A percentile compares a stretch with the other conserved stretches of the same genome.
Evolutionary conservation across 2,888 invertebrate genomes (phyloP).

Genomic region (Hydropsyche betteni): DNA sequence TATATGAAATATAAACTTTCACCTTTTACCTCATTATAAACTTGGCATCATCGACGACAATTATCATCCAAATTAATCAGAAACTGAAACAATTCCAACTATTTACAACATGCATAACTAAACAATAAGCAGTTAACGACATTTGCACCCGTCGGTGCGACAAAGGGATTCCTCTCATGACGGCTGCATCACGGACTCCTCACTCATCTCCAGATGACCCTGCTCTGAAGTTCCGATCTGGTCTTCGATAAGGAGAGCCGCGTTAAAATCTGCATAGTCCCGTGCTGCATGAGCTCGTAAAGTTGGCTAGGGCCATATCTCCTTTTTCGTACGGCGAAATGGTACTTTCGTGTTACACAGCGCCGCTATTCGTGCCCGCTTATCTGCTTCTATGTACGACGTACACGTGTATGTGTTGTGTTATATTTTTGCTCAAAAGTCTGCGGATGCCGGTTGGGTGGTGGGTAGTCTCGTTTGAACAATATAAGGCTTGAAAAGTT

Average conservation of each 20-base stretch:
- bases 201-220: not conserved
- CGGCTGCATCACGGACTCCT: not conserved
- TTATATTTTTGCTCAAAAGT: too few relatives aligned
- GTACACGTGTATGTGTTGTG: too few relatives aligned
- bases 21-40: too few relatives aligned
- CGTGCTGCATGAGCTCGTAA: slow-evolving; percentile 38
- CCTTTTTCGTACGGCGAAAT: slow-evolving; percentile 40
- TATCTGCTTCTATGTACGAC: slow-evolving; percentile 14
- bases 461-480: too few relatives aligned
- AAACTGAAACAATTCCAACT: too few relatives aligned
- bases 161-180: not conserved
- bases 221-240: slow-evolving; percentile 18
- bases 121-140: not conserved
- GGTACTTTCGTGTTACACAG: slow-evolving; percentile 41
- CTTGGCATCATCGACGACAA: too few relatives aligned
- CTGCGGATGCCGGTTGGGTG: too few relatives aligned
- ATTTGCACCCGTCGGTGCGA: not conserved
- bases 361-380: slow-evolving; percentile 41
- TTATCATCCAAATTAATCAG: too few relatives aligned
- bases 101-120: too few relatives aligned
- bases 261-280: slow-evolving; percentile 19
- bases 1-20: too few relatives aligned
- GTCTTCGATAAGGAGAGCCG: slow-evolving; percentile 22
- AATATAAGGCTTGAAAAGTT: too few relatives aligned
- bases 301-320: slow-evolving; percentile 30